Evolutionary conservation across 1,140 invertebrate genomes (phyloP).

Genomic region (Chironomus striatipennis): DNA sequence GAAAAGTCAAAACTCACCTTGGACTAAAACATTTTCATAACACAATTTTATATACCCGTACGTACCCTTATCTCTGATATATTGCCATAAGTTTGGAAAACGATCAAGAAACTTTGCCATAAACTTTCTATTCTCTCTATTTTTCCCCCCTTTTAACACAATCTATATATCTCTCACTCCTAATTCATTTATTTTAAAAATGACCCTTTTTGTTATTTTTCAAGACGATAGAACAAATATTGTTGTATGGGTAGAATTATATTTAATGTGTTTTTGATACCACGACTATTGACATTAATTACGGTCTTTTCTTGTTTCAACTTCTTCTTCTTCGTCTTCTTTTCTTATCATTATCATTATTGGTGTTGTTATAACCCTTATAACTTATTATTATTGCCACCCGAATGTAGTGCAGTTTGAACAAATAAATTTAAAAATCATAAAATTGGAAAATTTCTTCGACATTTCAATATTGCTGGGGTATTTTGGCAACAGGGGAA

Average conservation of each 20-base stretch:
- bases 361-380: no score
- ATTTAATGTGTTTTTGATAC: slow-evolving; percentile 9
- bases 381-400: neutral
- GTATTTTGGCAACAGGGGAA: no score
- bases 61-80: slow-evolving; percentile 15
- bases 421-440: neutral
- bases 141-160: no score
- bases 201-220: neutral
- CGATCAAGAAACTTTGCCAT: slow-evolving; percentile 16
- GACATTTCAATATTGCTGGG: neutral
- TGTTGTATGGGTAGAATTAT: neutral
- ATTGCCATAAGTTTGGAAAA: slow-evolving; percentile 18
- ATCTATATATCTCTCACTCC: neutral
- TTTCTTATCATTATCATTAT: no score
- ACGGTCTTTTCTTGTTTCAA: neutral
- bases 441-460: neutral
- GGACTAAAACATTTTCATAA: neutral
- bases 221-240: neutral
- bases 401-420: neutral
- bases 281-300: slow-evolving; percentile 8
- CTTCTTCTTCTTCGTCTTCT: no score
- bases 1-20: slow-evolving; percentile 13
- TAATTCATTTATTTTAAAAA: slow-evolving; percentile 2
- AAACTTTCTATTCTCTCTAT: neutral
- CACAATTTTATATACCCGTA: neutral